Percentiles rank a stretch among this genome's conserved stretches.
Evolutionary conservation across 2,113 vertebrate species (phyloP).

Genomic region (Seriola rivoliana): DNA sequence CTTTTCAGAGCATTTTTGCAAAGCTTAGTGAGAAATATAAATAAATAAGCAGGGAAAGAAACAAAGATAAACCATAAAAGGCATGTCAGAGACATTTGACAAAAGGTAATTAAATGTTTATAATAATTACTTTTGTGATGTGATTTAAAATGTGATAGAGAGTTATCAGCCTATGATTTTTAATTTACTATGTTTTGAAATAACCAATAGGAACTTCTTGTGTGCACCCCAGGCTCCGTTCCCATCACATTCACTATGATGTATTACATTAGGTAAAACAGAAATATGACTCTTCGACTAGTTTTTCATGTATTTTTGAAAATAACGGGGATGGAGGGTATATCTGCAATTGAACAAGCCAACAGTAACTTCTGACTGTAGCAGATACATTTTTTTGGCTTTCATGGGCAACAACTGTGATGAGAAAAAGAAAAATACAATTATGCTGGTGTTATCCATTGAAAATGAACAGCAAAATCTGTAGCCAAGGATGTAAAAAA

Average conservation of each 20-base stretch:
- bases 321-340: slow-evolving; percentile 16
- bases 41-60: slow-evolving; percentile 2
- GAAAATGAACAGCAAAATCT: slow-evolving; percentile 14
- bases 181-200: background rate
- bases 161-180: background rate
- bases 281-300: slow-evolving; percentile 14
- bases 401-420: background rate
- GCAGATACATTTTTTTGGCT: slow-evolving; percentile 17
- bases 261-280: slow-evolving; percentile 21
- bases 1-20: slow-evolving; percentile 10
- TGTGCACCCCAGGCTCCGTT: background rate
- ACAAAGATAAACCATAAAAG: slow-evolving; percentile 4
- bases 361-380: slow-evolving; percentile 4
- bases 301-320: slow-evolving; percentile 23
- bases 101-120: slow-evolving; percentile 18
- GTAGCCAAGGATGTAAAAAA: slow-evolving; percentile 6
- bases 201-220: slow-evolving; percentile 1
- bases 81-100: background rate
- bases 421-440: slow-evolving; percentile 20
- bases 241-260: background rate
- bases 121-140: slow-evolving; percentile 14
- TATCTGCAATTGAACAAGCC: slow-evolving; percentile 34
- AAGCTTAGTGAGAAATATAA: background rate
- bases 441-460: slow-evolving; percentile 7
- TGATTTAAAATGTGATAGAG: slow-evolving; percentile 13